Percentiles rank a stretch among this genome's conserved stretches.
Evolutionary conservation across 2,888 invertebrate genomes (phyloP).

Genomic region (Bugula neritina): DNA sequence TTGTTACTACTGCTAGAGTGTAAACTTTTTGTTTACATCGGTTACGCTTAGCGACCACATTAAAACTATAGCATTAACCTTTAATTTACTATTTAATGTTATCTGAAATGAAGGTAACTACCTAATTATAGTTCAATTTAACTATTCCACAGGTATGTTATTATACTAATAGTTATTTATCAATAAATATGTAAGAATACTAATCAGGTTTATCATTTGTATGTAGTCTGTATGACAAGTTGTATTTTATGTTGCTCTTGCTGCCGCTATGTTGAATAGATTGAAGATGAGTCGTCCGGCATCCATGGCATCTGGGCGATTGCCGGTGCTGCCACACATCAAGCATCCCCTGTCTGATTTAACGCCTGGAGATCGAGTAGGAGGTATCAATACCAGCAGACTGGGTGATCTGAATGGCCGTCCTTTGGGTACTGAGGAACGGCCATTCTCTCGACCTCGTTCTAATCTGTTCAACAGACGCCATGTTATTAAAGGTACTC

Average conservation of each 20-base stretch:
- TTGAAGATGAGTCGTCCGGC: constrained; percentile 12
- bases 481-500: neutral
- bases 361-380: neutral
- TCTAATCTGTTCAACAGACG: constrained; percentile 22
- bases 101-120: no score
- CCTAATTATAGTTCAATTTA: no score
- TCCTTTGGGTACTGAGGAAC: neutral
- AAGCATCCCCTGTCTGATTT: constrained; percentile 17
- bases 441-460: neutral
- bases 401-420: neutral
- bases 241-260: no score
- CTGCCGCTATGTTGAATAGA: neutral
- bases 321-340: constrained; percentile 3
- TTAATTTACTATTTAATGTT: no score
- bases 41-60: neutral
- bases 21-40: neutral
- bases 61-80: neutral
- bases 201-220: no score
- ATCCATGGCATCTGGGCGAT: neutral
- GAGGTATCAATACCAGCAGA: neutral
- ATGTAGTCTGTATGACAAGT: no score
- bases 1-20: neutral
- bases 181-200: no score
- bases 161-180: no score
- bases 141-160: no score